Evolutionary conservation across 64 coral and sea anemone species (phyloP), one percentile per base, ranked within the genome.

Genomic region (Stichodactyla helianthus): DNA sequence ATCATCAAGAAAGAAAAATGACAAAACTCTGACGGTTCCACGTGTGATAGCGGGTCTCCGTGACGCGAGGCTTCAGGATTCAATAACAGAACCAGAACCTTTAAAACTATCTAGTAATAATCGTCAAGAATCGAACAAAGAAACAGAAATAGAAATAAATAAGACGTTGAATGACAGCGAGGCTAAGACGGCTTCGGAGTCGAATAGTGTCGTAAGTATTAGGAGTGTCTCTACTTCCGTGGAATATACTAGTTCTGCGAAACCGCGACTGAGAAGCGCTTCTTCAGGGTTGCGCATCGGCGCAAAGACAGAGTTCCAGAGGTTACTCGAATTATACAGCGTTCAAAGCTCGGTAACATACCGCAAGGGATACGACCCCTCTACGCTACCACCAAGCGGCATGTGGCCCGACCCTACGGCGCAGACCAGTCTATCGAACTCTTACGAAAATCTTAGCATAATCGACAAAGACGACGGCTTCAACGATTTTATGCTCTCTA

Each of bases 321-420:
- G 85, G 15, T 86, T 96, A 19, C 77, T 96, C 19, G 71, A 79
- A 67, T 51, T 96, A 7, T 96, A 96, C 51, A 91, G 87, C 18
- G 55, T 92, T 81, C 94, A 96, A 55, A 86, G 77, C 61, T 96
- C 94, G 18, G 74, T 78, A 4, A 87, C 88, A 4, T 96, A 89
- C 70, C 88, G 94, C n/a, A 28, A 84, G 25, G 91, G 94, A 61
- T 96, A 86, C 28, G 94, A 96, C 27, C 79, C 86, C 10, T 62
- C 88, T 59, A 52, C 79, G 0, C 83, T 96, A 15, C 94, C 94
- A 8, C 94, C 94, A 9, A 87, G 94, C 61, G 91, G 94, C 0
- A 92, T 89, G 26, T 96, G 91, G 65, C 88, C 91, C 10, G 88
- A 90, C 58, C 85, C 84, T 23, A 26, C 54, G 26, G 79, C 60